A percentile compares a stretch with the other conserved stretches of the same genome.
Conservation (phyloP, 1,140 invertebrate genomes). For the Apis mellifera region DNA sequence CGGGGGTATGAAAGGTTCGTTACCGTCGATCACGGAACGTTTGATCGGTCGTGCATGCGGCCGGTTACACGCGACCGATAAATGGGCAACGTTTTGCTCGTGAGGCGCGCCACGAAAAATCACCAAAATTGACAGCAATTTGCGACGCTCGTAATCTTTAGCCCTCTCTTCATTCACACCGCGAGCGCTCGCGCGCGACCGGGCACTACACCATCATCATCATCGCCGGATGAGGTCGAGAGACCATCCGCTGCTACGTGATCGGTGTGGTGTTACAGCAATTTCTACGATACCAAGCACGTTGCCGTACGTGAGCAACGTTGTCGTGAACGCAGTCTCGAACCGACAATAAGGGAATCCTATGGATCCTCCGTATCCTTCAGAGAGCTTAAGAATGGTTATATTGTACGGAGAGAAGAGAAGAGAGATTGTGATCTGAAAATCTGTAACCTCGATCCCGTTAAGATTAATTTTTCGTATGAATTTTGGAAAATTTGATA, state of each 20-base stretch:
- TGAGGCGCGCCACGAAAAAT: conserved; percentile 47
- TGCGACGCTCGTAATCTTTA: conserved; percentile 60
- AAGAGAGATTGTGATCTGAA: no score
- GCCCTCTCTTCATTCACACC: conserved; percentile 63
- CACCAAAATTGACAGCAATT: conserved; percentile 67
- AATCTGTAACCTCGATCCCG: no score
- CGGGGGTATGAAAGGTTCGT: not conserved
- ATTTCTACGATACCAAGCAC: conserved; percentile 67
- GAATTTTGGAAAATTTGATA: no score
- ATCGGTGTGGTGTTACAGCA: conserved; percentile 70
- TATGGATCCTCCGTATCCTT: not conserved
- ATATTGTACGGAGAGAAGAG: not conserved
- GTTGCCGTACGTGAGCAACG: conserved; percentile 65
- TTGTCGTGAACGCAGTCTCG: conserved; percentile 51
- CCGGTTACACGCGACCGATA: conserved; percentile 10
- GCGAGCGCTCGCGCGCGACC: conserved; percentile 16
- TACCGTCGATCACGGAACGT: conserved; percentile 14
- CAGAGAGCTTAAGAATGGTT: not conserved
- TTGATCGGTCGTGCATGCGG: conserved; percentile 24
- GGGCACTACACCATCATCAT: conserved; percentile 53
- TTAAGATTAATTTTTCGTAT: no score
- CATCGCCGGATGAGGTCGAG: conserved; percentile 62
- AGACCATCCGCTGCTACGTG: conserved; percentile 61
- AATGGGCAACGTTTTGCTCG: conserved; percentile 19
- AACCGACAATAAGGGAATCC: conserved; percentile 60